These are phyloP conservation scores for Osmoderma eremita DNA, from an alignment of 2,888 invertebrate species.

Conservation along the genomic window DNA sequence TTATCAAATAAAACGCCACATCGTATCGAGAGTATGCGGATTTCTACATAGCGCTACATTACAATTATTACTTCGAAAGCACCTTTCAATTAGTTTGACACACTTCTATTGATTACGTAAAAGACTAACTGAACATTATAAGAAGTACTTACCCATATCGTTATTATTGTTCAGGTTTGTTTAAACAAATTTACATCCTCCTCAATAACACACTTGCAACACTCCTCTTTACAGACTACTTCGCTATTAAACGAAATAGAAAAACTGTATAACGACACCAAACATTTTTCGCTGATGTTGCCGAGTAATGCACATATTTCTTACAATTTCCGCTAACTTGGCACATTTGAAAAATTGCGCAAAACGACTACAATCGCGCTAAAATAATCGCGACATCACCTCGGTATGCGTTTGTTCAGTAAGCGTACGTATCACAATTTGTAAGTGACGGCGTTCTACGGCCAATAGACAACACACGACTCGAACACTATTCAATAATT, in stretches of 20 bases:
- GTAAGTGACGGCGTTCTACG: slow-evolving; percentile 1
- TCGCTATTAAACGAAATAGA: background rate
- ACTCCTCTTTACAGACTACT: slow-evolving; percentile 2
- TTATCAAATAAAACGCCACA: no score
- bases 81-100: slow-evolving; percentile 36
- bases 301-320: slow-evolving; percentile 22
- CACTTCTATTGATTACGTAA: slow-evolving; percentile 28
- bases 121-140: background rate
- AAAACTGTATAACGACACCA: slow-evolving; percentile 29
- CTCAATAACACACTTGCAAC: slow-evolving; percentile 7
- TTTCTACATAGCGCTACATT: slow-evolving; percentile 1
- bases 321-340: background rate
- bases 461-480: background rate
- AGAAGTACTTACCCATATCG: slow-evolving; percentile 28
- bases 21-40: no score
- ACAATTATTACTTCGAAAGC: slow-evolving; percentile 12
- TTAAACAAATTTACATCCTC: slow-evolving; percentile 29
- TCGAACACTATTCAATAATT: slow-evolving; percentile 3
- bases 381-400: slow-evolving; percentile 22
- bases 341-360: slow-evolving; percentile 15
- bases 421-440: slow-evolving; percentile 12
- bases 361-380: slow-evolving; percentile 4
- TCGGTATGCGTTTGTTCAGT: background rate
- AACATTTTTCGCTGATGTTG: background rate
- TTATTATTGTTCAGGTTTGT: background rate